Percentiles rank a stretch among this genome's conserved stretches.
These are phyloP conservation scores for Pluvianellus socialis DNA, from an alignment of 2,113 vertebrate species.

Conservation along the genomic window DNA sequence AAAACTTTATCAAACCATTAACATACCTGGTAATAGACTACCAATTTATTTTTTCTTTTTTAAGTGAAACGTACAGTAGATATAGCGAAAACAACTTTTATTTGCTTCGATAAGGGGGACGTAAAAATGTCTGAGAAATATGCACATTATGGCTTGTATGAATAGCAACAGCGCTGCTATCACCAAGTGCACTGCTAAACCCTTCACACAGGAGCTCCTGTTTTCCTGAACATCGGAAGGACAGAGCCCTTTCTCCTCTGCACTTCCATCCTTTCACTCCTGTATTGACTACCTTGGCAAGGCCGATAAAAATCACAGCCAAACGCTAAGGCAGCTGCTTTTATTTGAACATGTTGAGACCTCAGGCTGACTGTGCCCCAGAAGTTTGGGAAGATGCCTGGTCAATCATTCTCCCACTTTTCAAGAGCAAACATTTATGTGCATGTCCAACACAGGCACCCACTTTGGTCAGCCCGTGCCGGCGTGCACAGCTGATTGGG, in stretches of 20 bases:
- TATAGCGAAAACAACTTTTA: not conserved
- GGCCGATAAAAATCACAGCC: not conserved
- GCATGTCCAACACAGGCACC: not conserved
- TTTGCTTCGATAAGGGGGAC: not conserved
- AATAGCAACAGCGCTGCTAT: not conserved
- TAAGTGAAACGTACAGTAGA: not conserved
- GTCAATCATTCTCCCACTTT: not conserved
- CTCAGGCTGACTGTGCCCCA: not conserved
- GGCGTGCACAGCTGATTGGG: not conserved
- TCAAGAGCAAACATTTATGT: not conserved
- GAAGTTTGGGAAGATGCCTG: not conserved
- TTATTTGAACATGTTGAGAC: not conserved
- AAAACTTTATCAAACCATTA: slow-evolving; percentile 9
- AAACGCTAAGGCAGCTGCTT: not conserved
- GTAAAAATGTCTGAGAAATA: not conserved
- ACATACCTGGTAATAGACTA: not conserved
- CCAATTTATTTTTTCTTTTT: not conserved
- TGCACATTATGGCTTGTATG: not conserved
- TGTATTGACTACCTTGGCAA: not conserved
- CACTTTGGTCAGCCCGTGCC: not conserved
- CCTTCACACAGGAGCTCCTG: not conserved
- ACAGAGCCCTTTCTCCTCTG: not conserved
- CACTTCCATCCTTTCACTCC: not conserved
- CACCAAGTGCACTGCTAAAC: not conserved
- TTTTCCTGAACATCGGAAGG: not conserved